Percentiles rank a stretch among this genome's conserved stretches.
Evolutionary conservation across 2,888 invertebrate species (phyloP).

Genomic region (Nudaria mundana): DNA sequence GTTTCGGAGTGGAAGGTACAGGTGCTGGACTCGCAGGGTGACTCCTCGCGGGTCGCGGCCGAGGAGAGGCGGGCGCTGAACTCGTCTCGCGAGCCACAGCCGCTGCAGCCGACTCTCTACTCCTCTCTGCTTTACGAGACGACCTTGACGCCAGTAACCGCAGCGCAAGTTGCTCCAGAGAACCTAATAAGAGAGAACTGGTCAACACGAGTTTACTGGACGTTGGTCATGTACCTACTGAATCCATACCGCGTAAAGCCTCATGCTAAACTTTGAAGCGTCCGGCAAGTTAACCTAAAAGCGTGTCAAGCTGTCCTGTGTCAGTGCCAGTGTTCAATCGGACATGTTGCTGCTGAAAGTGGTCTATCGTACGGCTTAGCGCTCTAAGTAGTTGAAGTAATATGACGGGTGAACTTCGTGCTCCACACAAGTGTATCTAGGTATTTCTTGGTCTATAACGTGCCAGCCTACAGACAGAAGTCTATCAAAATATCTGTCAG

Average conservation of each 20-base stretch:
- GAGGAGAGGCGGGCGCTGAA: constrained; percentile 78
- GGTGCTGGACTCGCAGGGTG: constrained; percentile 58
- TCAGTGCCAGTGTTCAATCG: constrained; percentile 1
- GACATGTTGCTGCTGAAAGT: constrained; percentile 4
- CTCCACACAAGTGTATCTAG: constrained; percentile 12
- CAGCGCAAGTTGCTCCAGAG: constrained; percentile 67
- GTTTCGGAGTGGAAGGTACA: constrained; percentile 60
- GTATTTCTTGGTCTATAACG: neutral
- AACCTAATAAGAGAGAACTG: constrained; percentile 46
- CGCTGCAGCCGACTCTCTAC: constrained; percentile 4
- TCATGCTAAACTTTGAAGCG: constrained; percentile 28
- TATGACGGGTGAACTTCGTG: constrained; percentile 22
- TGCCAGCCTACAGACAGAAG: neutral
- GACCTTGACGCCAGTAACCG: constrained; percentile 59
- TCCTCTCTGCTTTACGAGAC: constrained; percentile 29
- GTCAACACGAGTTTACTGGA: neutral
- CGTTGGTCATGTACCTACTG: neutral
- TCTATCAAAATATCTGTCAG: neutral
- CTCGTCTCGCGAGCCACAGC: constrained; percentile 51
- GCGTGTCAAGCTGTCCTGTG: constrained; percentile 24
- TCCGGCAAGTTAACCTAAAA: constrained; percentile 19
- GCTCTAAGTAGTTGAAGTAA: neutral
- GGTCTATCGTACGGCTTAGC: constrained; percentile 20
- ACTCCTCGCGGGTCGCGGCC: constrained; percentile 88
- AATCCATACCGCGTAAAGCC: constrained; percentile 23